Base-by-base conservation (phyloP, 2,113 vertebrate species). In the Psophia crepitans region DNA sequence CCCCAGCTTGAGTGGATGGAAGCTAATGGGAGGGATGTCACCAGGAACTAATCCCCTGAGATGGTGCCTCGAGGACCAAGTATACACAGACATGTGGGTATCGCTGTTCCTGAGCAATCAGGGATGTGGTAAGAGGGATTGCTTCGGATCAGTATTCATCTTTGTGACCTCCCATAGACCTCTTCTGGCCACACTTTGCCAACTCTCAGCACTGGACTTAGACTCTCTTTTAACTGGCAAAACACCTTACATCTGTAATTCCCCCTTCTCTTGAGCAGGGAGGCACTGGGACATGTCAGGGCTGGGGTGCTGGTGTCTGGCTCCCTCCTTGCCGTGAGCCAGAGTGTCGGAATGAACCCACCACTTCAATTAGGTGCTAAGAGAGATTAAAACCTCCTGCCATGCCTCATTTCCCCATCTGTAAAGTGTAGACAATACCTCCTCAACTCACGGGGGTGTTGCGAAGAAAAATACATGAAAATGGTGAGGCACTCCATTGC, bases 401-500 rank as follows among this genome's bases (percentile, higher is more conserved):
- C 3, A 0, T 30, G 4, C 28, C 24, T 81, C 8, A 0, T 48
- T 87, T 80, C 27, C 16, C 37, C 35, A n/a, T 56, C 41, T 85
- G 23, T 39, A 33, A 53, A 0, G 0, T 39, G 30, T 43, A 81
- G 64, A 54, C 46, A 61, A 22, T 54, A 37, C 8, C 12, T 77
- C 23, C 44, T 69, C 63, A 43, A 46, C 22, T 69, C 63, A 37
- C 1, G 1, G 46, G 18, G 27, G 6, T 43, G 14, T 54, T 81
- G 12, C 0, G 0, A 80, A 86, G 49, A 54, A 46, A 90, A 93
- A 66, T 9, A 53, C 6, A 4, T 17, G 2, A 73, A 93, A 87
- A 93, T 49, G 19, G 60, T 76, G 71, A 96, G 26, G 69, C 27
- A 39, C 20, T 85, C 41, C 84, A 93, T 82, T 77, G 79, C 93